phyloP scores from a whole-genome alignment of 2,797 vertebrate species.

The Myotis findleyi region DNA sequence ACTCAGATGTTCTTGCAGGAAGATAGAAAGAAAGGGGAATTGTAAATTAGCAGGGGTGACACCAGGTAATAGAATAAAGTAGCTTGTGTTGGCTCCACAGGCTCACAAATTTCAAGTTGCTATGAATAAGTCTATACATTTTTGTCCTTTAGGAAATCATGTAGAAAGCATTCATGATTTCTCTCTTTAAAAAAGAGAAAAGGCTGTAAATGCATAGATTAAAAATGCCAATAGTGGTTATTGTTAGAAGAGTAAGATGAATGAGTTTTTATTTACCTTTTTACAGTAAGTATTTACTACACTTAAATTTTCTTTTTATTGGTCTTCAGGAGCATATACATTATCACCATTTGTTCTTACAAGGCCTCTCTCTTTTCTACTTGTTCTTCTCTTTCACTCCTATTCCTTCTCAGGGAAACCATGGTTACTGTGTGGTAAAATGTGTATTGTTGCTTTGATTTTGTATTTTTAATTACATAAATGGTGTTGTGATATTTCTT shows the following conservation, averaged over 20 bases:
- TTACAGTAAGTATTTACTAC: neutral
- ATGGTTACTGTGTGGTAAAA: neutral
- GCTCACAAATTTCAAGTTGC: slow-evolving; percentile 5
- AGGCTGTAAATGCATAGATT: neutral
- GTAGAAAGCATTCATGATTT: neutral
- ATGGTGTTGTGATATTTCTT: neutral
- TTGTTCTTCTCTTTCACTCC: neutral
- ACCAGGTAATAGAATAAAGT: slow-evolving; percentile 17
- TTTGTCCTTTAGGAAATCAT: slow-evolving; percentile 13
- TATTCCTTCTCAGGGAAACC: neutral
- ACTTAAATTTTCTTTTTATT: neutral
- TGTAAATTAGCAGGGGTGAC: neutral
- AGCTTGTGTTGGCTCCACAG: neutral
- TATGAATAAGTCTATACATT: neutral
- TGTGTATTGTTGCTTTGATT: neutral
- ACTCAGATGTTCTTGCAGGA: neutral
- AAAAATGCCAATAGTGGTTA: neutral
- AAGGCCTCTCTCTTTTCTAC: neutral
- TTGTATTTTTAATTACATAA: neutral
- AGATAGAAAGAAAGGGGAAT: neutral
- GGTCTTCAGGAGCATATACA: neutral
- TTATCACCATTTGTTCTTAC: neutral
- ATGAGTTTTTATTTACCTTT: slow-evolving; percentile 31
- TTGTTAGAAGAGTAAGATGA: neutral
- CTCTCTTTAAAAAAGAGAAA: neutral